phyloP scores from a whole-genome alignment of 2,888 invertebrate species.

The Macrophya annulata region DNA sequence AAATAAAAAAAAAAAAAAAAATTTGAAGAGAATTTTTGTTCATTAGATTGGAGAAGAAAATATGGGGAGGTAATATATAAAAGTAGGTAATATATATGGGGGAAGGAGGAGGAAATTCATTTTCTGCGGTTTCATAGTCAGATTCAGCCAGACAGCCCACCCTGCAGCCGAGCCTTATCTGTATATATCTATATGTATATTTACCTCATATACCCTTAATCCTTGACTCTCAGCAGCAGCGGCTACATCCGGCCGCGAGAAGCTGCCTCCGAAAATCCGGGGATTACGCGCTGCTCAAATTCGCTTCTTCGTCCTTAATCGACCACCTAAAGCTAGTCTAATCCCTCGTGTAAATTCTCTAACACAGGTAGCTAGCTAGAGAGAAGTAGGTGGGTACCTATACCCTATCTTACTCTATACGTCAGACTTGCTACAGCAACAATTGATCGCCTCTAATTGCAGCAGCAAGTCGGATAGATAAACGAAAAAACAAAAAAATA shows the following conservation, averaged over 20 bases:
- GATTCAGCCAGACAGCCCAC: too few species aligned
- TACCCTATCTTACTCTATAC: too few species aligned
- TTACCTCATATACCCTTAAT: conserved; percentile 13
- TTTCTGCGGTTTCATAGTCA: conserved; percentile 10
- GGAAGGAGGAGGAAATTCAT: neutral
- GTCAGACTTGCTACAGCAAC: too few species aligned
- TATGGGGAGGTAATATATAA: too few species aligned
- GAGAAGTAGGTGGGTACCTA: too few species aligned
- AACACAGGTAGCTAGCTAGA: neutral
- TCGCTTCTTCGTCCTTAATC: conserved; percentile 53
- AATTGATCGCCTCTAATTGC: too few species aligned
- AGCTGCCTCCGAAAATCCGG: conserved; percentile 34
- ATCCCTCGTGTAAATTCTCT: conserved; percentile 51
- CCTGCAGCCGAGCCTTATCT: neutral
- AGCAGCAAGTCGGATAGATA: too few species aligned
- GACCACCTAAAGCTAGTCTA: conserved; percentile 52
- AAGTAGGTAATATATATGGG: neutral
- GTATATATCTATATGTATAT: conserved; percentile 7
- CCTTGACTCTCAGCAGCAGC: conserved; percentile 20
- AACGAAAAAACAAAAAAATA: too few species aligned
- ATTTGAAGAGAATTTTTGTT: neutral
- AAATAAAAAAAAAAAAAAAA: neutral
- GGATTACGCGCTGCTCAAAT: conserved; percentile 53
- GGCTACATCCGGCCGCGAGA: conserved; percentile 27
- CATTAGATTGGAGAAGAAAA: neutral